Evolutionary conservation across 2,797 vertebrate species (phyloP), one percentile per base, ranked within the genome.

Genomic region (Trachurus trachurus): DNA sequence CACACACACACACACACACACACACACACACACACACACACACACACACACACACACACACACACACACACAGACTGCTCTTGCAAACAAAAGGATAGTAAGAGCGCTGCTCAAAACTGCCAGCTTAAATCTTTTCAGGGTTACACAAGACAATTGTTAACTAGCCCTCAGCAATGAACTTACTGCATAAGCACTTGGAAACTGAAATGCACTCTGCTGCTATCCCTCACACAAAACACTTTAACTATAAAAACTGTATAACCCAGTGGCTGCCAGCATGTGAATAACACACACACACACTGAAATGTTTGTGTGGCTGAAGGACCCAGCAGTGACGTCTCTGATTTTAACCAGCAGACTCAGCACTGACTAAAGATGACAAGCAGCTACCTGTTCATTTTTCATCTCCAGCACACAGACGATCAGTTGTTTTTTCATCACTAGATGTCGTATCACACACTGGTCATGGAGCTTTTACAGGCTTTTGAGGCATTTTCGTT

Each of bases 51-150:
- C 40, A 12, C 40, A 65, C 40, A 39, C 8, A 4, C 71, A 40
- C 57, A 62, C 26, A 66, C 39, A 76, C 65, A 71, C 40, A 12
- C 40, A 65, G n/a, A n/a, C n/a, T 0, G 49, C 31, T 34, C n/a
- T 16, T 12, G 60, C 62, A 66, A 82, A 66, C 63, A 57, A 74
- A 66, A 74, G 64, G 15, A 17, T n/a, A 5, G 54, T 16, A 44
- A 68, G 61, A 60, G 49, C 61, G 8, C 31, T 62, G 58, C 73
- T 82, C 17, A 42, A 65, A 70, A 61, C 52, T 66, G 61, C 75
- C 63, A 26, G 52, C 17, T 54, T 37, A 9, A 54, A 49, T 60
- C 12, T 71, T 72, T 69, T 72, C 53, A 54, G 40, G 65, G 54
- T 69, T 66, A 49, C 9, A 69, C 21, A 76, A 81, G 66, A 62